These are phyloP conservation scores for Dione juno DNA, from an alignment of 2,888 invertebrate species.

Conservation along the genomic window DNA sequence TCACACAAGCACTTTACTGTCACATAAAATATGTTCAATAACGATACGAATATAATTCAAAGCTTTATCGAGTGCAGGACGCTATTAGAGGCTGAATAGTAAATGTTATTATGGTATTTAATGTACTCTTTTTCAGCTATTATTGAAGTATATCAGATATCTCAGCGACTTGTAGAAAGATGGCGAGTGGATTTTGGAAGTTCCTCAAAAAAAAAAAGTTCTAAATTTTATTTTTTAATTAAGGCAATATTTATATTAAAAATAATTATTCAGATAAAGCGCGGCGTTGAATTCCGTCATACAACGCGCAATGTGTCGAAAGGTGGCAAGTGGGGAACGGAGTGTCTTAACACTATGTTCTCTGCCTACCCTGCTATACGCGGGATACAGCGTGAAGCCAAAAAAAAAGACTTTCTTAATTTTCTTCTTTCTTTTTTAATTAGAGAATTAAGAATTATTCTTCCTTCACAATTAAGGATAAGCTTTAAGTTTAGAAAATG, in stretches of 20 bases:
- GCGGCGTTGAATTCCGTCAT: no score
- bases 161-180: background rate
- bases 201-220: no score
- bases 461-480: background rate
- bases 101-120: conserved; percentile 42
- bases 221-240: no score
- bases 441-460: background rate
- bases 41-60: conserved; percentile 30
- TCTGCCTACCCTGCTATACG: background rate
- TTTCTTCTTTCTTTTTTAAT: no score
- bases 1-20: conserved; percentile 9
- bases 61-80: conserved; percentile 37
- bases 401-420: no score
- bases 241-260: background rate
- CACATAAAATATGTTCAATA: conserved; percentile 32
- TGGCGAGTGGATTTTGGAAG: no score
- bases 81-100: conserved; percentile 44
- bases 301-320: background rate
- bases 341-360: background rate
- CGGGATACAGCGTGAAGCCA: background rate
- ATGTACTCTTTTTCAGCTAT: conserved; percentile 45
- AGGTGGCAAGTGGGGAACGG: background rate
- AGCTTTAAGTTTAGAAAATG: conserved; percentile 7
- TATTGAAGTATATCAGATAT: conserved; percentile 11
- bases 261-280: no score